Base-by-base conservation (phyloP, 1,140 invertebrate species). In the Rhagoletis zephyria region DNA sequence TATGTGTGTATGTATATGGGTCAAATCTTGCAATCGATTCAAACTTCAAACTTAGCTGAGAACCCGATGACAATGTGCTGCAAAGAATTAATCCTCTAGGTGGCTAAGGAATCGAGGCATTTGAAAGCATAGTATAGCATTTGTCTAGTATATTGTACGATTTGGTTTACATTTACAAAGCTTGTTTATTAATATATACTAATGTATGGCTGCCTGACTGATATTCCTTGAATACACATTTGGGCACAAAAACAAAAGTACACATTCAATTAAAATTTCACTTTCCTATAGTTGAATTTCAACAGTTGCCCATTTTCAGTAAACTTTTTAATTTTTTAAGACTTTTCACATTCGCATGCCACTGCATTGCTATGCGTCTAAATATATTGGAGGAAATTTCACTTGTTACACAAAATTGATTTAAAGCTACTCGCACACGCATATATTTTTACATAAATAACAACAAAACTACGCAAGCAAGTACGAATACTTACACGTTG, bases 371-470 rank as follows among this genome's bases (percentile, higher is more conserved):
- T 6, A 74, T 12, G 40, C 45, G 67, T 48, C 0, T 67, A 10
- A 42, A 67, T 4, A 7, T 64, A 64, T 64, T 64, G 3, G 30
- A 42, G 51, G 51, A 74, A 74, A 74, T 74, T 74, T 74, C 67
- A 45, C 67, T 48, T 48, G 40, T 48, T 12, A 6, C 40, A 45
- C 42, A 40, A 74, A 74, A 74, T 74, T 74, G 48, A 48, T 74
- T 42, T 30, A 10, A 67, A 19, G 64, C 40, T 67, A 10, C 19
- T 64, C 63, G 16, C 19, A 64, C 63, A 19, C 63, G 14, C n/a
- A 5, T 19, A 30, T 64, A 19, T 42, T 30, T 30, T 30, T 30
- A 30, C 30, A 30, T 30, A 40, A n/a, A 42, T 42, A 48, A 16
- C n/a, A 4, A 48, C 67, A 70, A 48, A 16, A 4, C 7, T 16